phyloP scores from a whole-genome alignment of 2,888 invertebrate species.

The Silvanus unidentatus region DNA sequence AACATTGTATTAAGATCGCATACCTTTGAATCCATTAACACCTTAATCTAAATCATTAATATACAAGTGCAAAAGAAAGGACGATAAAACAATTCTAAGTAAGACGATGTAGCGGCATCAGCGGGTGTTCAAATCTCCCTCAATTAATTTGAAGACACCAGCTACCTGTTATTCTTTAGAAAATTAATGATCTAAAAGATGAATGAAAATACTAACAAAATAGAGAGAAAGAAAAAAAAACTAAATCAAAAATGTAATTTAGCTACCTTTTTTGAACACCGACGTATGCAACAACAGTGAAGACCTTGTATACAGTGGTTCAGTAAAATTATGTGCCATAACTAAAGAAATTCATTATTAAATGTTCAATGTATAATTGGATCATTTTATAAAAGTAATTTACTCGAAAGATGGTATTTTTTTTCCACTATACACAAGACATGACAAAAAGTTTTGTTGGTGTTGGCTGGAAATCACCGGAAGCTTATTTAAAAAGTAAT shows the following conservation, averaged over 20 bases:
- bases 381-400: conserved; percentile 27
- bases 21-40: too few species aligned
- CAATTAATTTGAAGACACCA: conserved; percentile 22
- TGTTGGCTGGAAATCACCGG: conserved; percentile 30
- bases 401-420: conserved; percentile 33
- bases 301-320: conserved; percentile 1
- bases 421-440: conserved; percentile 20
- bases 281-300: conserved; percentile 21
- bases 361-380: conserved; percentile 10
- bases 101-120: conserved; percentile 9
- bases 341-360: conserved; percentile 1
- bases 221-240: conserved; percentile 24
- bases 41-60: background rate
- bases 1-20: too few species aligned
- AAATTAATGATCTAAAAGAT: conserved; percentile 35
- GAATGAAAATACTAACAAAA: conserved; percentile 33
- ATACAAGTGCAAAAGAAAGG: conserved; percentile 1
- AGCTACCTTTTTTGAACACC: conserved; percentile 30
- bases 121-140: conserved; percentile 19
- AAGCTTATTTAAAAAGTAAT: conserved; percentile 34
- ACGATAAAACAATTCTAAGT: conserved; percentile 3
- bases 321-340: background rate
- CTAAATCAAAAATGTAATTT: conserved; percentile 38
- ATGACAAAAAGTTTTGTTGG: conserved; percentile 25
- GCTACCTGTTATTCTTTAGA: conserved; percentile 33